phyloP scores from a whole-genome alignment of 2,888 invertebrate genomes.

The Dasypogon diadema region DNA sequence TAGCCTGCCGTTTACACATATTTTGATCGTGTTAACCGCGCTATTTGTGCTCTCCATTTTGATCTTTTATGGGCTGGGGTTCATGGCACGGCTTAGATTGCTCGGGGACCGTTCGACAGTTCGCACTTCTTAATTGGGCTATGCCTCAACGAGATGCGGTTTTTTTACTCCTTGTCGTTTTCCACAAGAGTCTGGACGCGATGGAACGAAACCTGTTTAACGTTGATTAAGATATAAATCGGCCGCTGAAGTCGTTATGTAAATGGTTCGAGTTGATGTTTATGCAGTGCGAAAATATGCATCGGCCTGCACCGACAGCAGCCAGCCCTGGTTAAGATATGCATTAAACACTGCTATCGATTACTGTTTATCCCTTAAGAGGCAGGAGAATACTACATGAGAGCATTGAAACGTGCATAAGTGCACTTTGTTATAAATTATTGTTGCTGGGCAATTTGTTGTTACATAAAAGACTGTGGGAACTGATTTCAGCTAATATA shows the following conservation, averaged over 20 bases:
- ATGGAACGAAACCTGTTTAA: background rate
- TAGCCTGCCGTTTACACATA: conserved; percentile 28
- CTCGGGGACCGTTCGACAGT: background rate
- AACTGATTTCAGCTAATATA: no score
- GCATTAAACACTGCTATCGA: background rate
- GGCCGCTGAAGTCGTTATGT: conserved; percentile 6
- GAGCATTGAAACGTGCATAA: no score
- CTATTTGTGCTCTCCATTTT: conserved; percentile 16
- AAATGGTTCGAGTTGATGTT: conserved; percentile 5
- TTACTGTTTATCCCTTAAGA: background rate
- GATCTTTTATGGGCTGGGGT: background rate
- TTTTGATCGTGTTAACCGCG: conserved; percentile 41
- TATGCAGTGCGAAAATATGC: conserved; percentile 10
- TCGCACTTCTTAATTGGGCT: conserved; percentile 27
- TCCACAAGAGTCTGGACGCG: background rate
- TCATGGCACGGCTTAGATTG: background rate
- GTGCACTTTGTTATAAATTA: no score
- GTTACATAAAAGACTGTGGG: no score
- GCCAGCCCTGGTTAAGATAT: background rate
- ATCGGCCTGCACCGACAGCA: background rate
- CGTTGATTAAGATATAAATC: conserved; percentile 47
- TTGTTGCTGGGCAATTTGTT: no score
- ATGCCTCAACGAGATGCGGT: background rate
- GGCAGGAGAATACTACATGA: no score
- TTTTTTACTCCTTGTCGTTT: background rate